A percentile compares a stretch with the other conserved stretches of the same genome.
phyloP scores from a whole-genome alignment of 2,113 vertebrate species.

The Ammospiza caudacuta region DNA sequence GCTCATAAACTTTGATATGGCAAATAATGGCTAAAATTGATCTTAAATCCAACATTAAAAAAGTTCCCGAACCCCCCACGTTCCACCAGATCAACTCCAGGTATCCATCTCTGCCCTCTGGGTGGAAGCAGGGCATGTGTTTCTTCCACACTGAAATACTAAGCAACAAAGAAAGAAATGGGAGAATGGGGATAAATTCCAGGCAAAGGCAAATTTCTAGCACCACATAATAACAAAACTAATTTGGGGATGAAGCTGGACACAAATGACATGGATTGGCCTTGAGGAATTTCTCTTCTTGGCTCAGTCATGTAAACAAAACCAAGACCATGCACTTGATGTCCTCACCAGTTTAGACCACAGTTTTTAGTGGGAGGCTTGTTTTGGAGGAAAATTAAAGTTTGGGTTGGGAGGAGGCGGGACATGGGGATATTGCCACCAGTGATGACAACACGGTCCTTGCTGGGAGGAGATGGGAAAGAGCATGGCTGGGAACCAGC shows the following conservation, averaged over 20 bases:
- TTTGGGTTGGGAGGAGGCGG: neutral
- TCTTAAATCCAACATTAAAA: conserved; percentile 50
- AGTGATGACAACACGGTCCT: neutral
- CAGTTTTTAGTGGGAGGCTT: neutral
- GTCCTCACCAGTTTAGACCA: neutral
- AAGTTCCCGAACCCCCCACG: neutral
- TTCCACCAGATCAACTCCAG: neutral
- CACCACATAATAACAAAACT: neutral
- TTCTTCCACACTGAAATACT: neutral
- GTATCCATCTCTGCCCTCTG: neutral
- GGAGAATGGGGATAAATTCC: neutral
- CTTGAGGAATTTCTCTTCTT: neutral
- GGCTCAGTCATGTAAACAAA: fast-evolving
- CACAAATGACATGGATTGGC: neutral
- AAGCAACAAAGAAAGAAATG: neutral
- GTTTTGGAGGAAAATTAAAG: neutral
- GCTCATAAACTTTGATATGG: conserved; percentile 64
- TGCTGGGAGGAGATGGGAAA: neutral
- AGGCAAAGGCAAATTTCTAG: neutral
- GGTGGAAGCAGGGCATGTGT: neutral
- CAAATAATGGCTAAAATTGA: conserved; percentile 61
- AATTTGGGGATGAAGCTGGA: neutral
- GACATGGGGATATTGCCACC: neutral
- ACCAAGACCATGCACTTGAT: neutral
- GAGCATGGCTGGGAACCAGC: fast-evolving